phyloP scores from a whole-genome alignment of 2,113 vertebrate species.

The Seriola aureovittata region DNA sequence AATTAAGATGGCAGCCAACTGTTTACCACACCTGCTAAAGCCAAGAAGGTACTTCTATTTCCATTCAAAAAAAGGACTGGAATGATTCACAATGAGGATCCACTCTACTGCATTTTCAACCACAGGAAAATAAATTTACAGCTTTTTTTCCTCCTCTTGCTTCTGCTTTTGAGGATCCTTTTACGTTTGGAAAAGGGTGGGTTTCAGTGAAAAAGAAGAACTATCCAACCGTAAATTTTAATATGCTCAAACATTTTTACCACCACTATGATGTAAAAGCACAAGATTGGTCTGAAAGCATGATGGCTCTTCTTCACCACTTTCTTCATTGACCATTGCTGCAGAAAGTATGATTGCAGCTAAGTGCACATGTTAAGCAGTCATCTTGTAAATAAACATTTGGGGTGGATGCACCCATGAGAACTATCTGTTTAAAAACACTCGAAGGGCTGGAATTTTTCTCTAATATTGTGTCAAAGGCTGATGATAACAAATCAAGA shows the following conservation, averaged over 20 bases:
- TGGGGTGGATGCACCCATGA: slow-evolving; percentile 31
- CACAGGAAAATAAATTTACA: slow-evolving; percentile 78
- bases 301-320: slow-evolving; percentile 86
- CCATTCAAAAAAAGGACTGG: slow-evolving; percentile 80
- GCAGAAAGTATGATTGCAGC: slow-evolving; percentile 62
- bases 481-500: slow-evolving; percentile 26
- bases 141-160: slow-evolving; percentile 29
- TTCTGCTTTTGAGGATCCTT: slow-evolving; percentile 78
- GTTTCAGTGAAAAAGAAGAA: slow-evolving; percentile 69
- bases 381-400: slow-evolving; percentile 63
- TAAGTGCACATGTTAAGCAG: slow-evolving; percentile 40
- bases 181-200: slow-evolving; percentile 53
- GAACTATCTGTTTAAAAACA: slow-evolving; percentile 35
- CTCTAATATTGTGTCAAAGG: slow-evolving; percentile 36
- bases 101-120: slow-evolving; percentile 84
- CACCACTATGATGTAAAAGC: slow-evolving; percentile 76
- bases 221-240: slow-evolving; percentile 4
- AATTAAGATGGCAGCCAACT: slow-evolving; percentile 89
- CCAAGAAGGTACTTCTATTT: slow-evolving; percentile 84
- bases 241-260: slow-evolving; percentile 47
- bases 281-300: slow-evolving; percentile 82
- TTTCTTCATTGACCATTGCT: slow-evolving; percentile 59
- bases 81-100: slow-evolving; percentile 87
- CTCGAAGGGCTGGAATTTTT: neutral
- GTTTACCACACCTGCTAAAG: slow-evolving; percentile 88